These are phyloP conservation scores for Gonocerus acuteangulatus DNA, from an alignment of 2,888 invertebrate genomes.

Conservation along the genomic window DNA sequence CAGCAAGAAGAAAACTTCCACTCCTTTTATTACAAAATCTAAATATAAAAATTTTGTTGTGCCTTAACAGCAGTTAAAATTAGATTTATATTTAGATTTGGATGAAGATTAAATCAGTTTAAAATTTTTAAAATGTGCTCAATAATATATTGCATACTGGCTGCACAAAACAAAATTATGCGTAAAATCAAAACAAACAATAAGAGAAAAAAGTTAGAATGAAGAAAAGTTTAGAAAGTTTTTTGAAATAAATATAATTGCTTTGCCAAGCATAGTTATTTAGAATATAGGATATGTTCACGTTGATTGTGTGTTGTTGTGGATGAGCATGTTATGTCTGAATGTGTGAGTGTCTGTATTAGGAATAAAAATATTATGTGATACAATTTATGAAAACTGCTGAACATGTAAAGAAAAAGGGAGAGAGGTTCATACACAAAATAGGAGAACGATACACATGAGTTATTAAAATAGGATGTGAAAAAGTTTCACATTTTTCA, in stretches of 20 bases:
- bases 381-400: conserved; percentile 16
- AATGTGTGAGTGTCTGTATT: background rate
- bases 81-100: conserved; percentile 33
- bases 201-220: conserved; percentile 4
- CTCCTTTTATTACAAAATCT: conserved; percentile 23
- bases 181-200: background rate
- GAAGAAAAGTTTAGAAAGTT: conserved; percentile 7
- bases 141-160: conserved; percentile 13
- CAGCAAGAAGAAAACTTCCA: no score
- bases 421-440: background rate
- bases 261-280: conserved; percentile 25
- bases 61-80: conserved; percentile 31
- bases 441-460: background rate
- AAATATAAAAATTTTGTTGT: conserved; percentile 34
- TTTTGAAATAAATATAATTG: conserved; percentile 13
- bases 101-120: background rate
- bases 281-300: conserved; percentile 15
- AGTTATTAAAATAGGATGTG: no score
- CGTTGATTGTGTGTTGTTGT: background rate
- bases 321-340: conserved; percentile 5
- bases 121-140: conserved; percentile 15
- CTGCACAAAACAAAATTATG: conserved; percentile 16
- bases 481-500: no score
- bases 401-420: conserved; percentile 17
- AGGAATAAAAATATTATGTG: conserved; percentile 19